Conservation (phyloP, 2,113 vertebrate genomes). For the Hypanus sabinus region DNA sequence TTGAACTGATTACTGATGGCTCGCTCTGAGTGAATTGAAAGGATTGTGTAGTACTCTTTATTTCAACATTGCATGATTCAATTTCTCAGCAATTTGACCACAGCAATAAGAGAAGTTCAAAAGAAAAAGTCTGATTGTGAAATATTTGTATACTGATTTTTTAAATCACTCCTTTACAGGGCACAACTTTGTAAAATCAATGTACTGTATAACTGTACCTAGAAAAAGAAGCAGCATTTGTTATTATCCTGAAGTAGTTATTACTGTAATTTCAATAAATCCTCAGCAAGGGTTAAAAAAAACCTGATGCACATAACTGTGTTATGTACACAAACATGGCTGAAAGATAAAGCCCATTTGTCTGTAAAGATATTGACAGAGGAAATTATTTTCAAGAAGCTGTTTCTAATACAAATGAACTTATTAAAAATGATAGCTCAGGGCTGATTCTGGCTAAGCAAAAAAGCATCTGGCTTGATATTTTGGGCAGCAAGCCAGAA, state of each 20-base stretch:
- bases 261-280: slow-evolving; percentile 29
- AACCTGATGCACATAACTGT: neutral
- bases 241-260: neutral
- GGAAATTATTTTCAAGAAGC: slow-evolving; percentile 31
- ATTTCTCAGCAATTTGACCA: neutral
- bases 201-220: neutral
- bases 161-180: neutral
- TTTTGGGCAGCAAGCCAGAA: slow-evolving; percentile 31
- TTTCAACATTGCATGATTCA: too few species aligned
- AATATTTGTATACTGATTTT: neutral
- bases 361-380: slow-evolving; percentile 21
- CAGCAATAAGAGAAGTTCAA: neutral
- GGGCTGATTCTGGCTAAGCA: slow-evolving; percentile 19
- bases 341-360: slow-evolving; percentile 13
- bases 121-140: neutral
- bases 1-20: too few species aligned
- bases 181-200: neutral
- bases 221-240: neutral
- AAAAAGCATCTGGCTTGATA: slow-evolving; percentile 30
- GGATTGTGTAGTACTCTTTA: too few species aligned
- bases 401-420: slow-evolving; percentile 34
- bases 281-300: neutral
- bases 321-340: neutral
- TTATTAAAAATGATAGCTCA: slow-evolving; percentile 34
- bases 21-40: too few species aligned